A percentile compares a stretch with the other conserved stretches of the same genome.
These are phyloP conservation scores for Drosophila heteroneura DNA, from an alignment of 2,888 invertebrate species.

Conservation along the genomic window DNA sequence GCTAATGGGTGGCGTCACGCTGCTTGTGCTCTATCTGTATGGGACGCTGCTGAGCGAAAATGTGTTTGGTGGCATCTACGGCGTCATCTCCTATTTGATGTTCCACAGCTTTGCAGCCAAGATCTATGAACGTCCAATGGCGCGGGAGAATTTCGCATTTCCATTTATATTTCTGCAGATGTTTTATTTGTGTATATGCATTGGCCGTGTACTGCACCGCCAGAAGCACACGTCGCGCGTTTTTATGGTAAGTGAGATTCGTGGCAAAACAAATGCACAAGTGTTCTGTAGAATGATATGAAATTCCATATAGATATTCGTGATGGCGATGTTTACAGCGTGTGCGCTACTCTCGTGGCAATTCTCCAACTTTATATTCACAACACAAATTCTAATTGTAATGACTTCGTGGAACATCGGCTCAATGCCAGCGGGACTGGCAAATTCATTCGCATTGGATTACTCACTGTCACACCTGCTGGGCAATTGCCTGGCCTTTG, in stretches of 20 bases:
- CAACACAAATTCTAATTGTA: slow-evolving; percentile 91
- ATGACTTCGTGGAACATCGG: slow-evolving; percentile 89
- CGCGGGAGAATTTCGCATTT: slow-evolving; percentile 94
- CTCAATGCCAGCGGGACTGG: slow-evolving; percentile 86
- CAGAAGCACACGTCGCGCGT: slow-evolving; percentile 68
- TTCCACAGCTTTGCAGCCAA: slow-evolving; percentile 94
- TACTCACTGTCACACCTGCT: slow-evolving; percentile 83
- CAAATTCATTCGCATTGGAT: slow-evolving; percentile 81
- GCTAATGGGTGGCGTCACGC: slow-evolving; percentile 90
- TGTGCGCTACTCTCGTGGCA: slow-evolving; percentile 88
- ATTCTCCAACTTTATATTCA: slow-evolving; percentile 93
- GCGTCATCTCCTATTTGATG: slow-evolving; percentile 90
- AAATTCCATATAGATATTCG: slow-evolving; percentile 69
- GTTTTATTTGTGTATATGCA: slow-evolving; percentile 88
- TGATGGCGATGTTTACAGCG: slow-evolving; percentile 82
- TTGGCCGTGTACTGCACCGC: slow-evolving; percentile 83
- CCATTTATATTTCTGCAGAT: slow-evolving; percentile 92
- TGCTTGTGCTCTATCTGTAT: slow-evolving; percentile 89
- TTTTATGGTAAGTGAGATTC: slow-evolving; percentile 52
- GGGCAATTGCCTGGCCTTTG: slow-evolving; percentile 80
- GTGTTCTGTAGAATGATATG: background rate
- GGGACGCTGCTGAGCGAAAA: slow-evolving; percentile 90
- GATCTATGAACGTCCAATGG: slow-evolving; percentile 94
- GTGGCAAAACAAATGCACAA: background rate
- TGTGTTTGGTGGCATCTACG: slow-evolving; percentile 90